Evolutionary conservation across 1,140 invertebrate genomes (phyloP).

Genomic region (Chionoecetes opilio): DNA sequence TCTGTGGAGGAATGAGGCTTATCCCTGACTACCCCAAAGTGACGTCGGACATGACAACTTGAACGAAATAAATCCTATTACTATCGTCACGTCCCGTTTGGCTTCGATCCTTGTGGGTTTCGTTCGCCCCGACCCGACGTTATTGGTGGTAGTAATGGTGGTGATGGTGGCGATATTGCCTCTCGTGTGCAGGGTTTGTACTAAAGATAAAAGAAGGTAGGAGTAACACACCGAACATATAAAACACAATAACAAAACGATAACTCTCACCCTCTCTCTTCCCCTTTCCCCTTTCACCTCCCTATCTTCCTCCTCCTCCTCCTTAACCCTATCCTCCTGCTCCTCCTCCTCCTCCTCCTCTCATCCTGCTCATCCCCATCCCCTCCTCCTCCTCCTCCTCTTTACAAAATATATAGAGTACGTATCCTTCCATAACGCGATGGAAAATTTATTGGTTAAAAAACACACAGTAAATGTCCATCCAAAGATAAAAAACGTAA

Average conservation of each 20-base stretch:
- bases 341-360: too few relatives aligned
- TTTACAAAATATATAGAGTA: neutral
- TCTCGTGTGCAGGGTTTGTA: neutral
- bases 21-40: neutral
- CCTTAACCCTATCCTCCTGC: too few relatives aligned
- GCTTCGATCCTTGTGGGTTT: neutral
- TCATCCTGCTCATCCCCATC: too few relatives aligned
- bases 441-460: neutral
- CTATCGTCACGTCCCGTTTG: neutral
- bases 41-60: neutral
- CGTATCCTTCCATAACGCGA: neutral
- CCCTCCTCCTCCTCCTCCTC: too few relatives aligned
- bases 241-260: too few relatives aligned
- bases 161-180: neutral
- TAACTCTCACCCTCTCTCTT: too few relatives aligned
- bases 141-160: neutral
- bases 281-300: too few relatives aligned
- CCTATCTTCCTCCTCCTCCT: too few relatives aligned
- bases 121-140: neutral
- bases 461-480: neutral
- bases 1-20: neutral
- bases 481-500: neutral
- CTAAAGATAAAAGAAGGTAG: too few relatives aligned
- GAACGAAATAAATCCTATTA: slow-evolving; percentile 1
- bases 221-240: too few relatives aligned